These are phyloP conservation scores for Eptatretus atami DNA, from an alignment of 2,797 vertebrate species.

Conservation along the genomic window DNA sequence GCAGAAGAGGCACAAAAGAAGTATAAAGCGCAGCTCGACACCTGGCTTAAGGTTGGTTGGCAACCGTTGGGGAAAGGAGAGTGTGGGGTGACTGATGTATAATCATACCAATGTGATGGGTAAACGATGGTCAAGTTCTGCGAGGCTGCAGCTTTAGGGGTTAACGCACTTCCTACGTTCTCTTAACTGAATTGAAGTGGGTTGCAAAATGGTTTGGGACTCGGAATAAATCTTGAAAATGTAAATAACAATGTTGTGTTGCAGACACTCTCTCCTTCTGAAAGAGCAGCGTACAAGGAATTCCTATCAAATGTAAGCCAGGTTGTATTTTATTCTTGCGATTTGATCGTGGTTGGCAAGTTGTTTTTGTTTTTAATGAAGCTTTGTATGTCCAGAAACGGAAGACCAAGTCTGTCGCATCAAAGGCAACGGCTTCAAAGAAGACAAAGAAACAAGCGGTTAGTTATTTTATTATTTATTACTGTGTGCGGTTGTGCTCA, in stretches of 20 bases:
- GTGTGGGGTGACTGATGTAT: too few relatives aligned
- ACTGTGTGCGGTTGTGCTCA: background rate
- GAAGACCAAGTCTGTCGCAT: too few relatives aligned
- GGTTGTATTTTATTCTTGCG: background rate
- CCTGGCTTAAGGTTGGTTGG: conserved; percentile 23
- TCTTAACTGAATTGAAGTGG: background rate
- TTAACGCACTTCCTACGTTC: background rate
- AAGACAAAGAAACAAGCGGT: background rate
- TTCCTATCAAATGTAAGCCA: conserved; percentile 22
- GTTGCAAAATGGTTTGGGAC: background rate
- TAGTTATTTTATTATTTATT: conserved; percentile 3
- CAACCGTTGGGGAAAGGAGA: background rate
- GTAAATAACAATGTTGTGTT: conserved; percentile 4
- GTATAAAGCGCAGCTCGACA: conserved; percentile 25
- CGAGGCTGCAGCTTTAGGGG: background rate
- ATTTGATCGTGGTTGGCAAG: background rate
- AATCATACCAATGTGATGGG: too few relatives aligned
- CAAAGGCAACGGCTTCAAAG: too few relatives aligned
- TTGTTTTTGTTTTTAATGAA: background rate
- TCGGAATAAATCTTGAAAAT: background rate
- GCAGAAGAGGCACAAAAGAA: conserved; percentile 29
- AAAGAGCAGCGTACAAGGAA: conserved; percentile 23
- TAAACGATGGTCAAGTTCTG: too few relatives aligned
- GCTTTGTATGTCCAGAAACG: too few relatives aligned
- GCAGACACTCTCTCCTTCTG: conserved; percentile 27